phyloP scores from a whole-genome alignment of 2,797 vertebrate genomes.

The Amniataba percoides region DNA sequence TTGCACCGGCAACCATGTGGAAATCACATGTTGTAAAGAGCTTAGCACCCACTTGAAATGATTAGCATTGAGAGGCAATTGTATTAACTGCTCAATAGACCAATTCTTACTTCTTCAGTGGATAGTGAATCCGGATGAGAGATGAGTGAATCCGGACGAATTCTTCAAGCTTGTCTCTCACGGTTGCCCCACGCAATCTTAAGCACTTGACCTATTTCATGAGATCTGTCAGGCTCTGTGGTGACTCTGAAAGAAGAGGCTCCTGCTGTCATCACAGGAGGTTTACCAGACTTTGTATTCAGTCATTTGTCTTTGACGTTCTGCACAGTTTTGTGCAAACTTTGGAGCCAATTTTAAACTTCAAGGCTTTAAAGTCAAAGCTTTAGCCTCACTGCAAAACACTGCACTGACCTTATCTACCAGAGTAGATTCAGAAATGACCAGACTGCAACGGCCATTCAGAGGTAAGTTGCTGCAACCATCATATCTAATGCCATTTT shows the following conservation, averaged over 20 bases:
- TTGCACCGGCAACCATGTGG: constrained; percentile 70
- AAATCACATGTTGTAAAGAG: constrained; percentile 78
- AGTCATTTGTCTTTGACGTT: constrained; percentile 23
- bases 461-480: neutral
- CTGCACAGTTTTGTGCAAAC: neutral
- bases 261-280: constrained; percentile 63
- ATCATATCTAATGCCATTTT: constrained; percentile 17
- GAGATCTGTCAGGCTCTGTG: constrained; percentile 67
- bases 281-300: constrained; percentile 45
- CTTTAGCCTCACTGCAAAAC: neutral
- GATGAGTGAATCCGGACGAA: constrained; percentile 12
- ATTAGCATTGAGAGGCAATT: constrained; percentile 71
- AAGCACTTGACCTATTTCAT: constrained; percentile 73
- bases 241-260: constrained; percentile 53
- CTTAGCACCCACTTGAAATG: constrained; percentile 75
- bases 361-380: too few species aligned
- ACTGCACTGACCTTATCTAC: neutral
- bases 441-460: neutral
- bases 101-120: constrained; percentile 67
- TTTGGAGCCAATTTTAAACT: neutral
- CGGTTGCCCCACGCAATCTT: constrained; percentile 44
- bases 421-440: neutral
- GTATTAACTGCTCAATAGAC: constrained; percentile 78
- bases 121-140: constrained; percentile 43
- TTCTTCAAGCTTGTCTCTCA: constrained; percentile 50